These are phyloP conservation scores for Tromatobia lineatoria DNA, from an alignment of 2,888 invertebrate genomes.

Conservation along the genomic window DNA sequence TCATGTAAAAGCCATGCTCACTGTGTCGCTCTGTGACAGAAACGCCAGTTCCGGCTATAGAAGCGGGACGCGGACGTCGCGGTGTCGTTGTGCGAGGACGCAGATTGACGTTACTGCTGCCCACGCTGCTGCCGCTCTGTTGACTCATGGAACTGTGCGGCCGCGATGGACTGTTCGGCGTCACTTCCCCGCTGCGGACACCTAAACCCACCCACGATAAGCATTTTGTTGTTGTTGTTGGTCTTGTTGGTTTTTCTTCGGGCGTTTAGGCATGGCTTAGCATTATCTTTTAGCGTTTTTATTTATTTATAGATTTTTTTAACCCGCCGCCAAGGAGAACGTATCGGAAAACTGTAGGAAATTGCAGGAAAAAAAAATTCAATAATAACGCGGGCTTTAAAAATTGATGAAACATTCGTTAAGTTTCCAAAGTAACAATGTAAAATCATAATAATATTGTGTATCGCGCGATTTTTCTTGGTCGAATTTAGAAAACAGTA, in stretches of 20 bases:
- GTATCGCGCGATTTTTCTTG: too few species aligned
- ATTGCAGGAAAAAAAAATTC: too few species aligned
- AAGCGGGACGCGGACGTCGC: conserved; percentile 92
- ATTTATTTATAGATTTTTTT: conserved; percentile 26
- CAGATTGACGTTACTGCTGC: conserved; percentile 86
- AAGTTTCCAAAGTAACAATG: too few species aligned
- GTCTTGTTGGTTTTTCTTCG: conserved; percentile 16
- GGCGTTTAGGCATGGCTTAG: conserved; percentile 29
- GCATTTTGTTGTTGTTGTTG: conserved; percentile 70
- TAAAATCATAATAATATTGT: too few species aligned
- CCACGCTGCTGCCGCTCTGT: conserved; percentile 88
- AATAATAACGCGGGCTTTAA: too few species aligned
- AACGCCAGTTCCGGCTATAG: conserved; percentile 94
- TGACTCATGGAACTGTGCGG: conserved; percentile 95
- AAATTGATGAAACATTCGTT: too few species aligned
- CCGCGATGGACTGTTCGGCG: conserved; percentile 92
- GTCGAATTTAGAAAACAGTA: too few species aligned
- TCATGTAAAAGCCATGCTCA: conserved; percentile 83
- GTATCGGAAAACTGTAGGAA: not conserved
- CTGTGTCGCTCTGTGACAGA: conserved; percentile 86
- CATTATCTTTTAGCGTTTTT: conserved; percentile 42
- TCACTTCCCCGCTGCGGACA: conserved; percentile 91
- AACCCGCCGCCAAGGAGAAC: not conserved
- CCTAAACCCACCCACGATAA: conserved; percentile 86
- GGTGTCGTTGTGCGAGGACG: conserved; percentile 88